Conservation (phyloP, 37 sponge, comb jelly and placozoan genomes). For the Beroe forskalii region DNA sequence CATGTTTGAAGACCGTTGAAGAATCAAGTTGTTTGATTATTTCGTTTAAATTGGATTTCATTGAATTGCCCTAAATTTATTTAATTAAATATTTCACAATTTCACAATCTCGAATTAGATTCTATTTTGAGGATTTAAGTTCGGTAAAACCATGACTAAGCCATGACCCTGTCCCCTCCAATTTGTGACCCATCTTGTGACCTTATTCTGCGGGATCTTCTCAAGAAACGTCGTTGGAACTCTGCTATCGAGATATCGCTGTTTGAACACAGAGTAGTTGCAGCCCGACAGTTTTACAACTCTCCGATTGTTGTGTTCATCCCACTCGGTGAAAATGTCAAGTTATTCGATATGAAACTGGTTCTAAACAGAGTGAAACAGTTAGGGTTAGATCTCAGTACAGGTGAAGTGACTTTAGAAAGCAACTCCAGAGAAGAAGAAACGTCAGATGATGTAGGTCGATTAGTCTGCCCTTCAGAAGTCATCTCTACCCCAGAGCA, state of each 20-base stretch:
- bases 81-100: too few species aligned
- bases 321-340: background rate
- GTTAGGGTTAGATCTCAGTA: constrained; percentile 5
- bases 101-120: too few species aligned
- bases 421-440: background rate
- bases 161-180: too few species aligned
- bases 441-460: background rate
- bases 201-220: constrained; percentile 1
- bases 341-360: background rate
- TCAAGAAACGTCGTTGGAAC: background rate
- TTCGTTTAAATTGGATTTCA: too few species aligned
- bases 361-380: constrained; percentile 15
- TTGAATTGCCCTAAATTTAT: too few species aligned
- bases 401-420: constrained; percentile 9
- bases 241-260: background rate
- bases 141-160: too few species aligned
- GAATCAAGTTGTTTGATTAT: too few species aligned
- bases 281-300: background rate
- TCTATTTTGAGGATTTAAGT: too few species aligned
- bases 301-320: constrained; percentile 24
- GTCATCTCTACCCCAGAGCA: background rate
- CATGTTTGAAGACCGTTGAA: too few species aligned
- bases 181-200: too few species aligned
- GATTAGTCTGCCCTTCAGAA: too few species aligned
- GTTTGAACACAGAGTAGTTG: constrained; percentile 2